These are phyloP conservation scores for Ectemnius continuus DNA, from an alignment of 2,888 invertebrate species.

Conservation along the genomic window DNA sequence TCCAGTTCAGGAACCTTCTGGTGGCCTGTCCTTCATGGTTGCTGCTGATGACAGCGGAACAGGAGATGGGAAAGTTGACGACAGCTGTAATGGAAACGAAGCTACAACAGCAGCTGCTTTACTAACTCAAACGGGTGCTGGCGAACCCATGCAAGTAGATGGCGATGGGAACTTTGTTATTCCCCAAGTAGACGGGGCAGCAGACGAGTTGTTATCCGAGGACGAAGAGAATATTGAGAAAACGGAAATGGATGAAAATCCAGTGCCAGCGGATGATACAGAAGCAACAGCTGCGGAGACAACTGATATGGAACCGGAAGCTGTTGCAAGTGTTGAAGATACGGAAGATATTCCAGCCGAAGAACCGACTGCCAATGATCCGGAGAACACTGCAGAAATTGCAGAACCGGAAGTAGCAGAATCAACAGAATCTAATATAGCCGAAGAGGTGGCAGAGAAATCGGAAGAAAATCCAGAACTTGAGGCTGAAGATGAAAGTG, in stretches of 20 bases:
- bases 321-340: slow-evolving; percentile 25
- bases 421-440: slow-evolving; percentile 30
- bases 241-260: slow-evolving; percentile 51
- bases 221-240: slow-evolving; percentile 62
- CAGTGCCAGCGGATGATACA: slow-evolving; percentile 37
- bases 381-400: slow-evolving; percentile 65
- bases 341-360: slow-evolving; percentile 50
- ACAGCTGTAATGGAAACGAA: slow-evolving; percentile 75
- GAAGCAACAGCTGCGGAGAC: slow-evolving; percentile 37
- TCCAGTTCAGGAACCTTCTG: slow-evolving; percentile 77
- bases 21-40: slow-evolving; percentile 74
- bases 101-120: slow-evolving; percentile 66
- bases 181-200: slow-evolving; percentile 74
- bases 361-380: slow-evolving; percentile 35
- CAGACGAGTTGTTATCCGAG: slow-evolving; percentile 69
- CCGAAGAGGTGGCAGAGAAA: slow-evolving; percentile 36
- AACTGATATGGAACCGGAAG: slow-evolving; percentile 62
- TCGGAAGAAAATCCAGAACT: slow-evolving; percentile 37
- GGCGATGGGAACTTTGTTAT: slow-evolving; percentile 75
- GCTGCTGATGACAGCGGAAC: slow-evolving; percentile 67
- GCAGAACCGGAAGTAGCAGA: slow-evolving; percentile 44
- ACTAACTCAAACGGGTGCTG: slow-evolving; percentile 68
- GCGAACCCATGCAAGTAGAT: slow-evolving; percentile 75
- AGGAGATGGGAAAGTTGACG: slow-evolving; percentile 71
- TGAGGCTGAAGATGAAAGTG: slow-evolving; percentile 25